Conservation (phyloP, 2,797 vertebrate species). For the Okamejei kenojei region DNA sequence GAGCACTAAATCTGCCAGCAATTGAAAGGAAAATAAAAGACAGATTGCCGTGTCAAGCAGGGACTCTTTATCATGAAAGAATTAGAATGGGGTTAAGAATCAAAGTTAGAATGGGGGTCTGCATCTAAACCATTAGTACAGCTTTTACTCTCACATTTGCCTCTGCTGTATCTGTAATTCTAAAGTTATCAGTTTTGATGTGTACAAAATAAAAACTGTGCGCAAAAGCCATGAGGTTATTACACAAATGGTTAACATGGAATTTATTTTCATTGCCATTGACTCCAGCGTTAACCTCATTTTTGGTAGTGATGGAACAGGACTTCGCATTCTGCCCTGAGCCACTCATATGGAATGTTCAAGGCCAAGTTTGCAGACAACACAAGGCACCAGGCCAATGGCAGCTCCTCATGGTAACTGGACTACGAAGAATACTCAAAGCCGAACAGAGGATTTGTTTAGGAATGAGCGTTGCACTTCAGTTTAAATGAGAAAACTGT, state of each 20-base stretch:
- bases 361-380: slow-evolving; percentile 15
- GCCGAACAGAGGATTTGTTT: neutral
- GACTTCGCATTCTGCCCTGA: neutral
- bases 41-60: neutral
- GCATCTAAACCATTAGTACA: neutral
- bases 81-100: neutral
- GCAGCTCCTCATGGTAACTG: neutral
- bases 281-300: neutral
- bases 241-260: neutral
- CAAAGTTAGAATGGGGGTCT: neutral
- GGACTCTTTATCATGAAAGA: neutral
- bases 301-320: neutral
- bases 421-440: neutral
- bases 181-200: neutral
- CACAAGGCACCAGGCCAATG: slow-evolving; percentile 23
- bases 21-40: neutral
- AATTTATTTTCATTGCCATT: neutral
- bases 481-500: neutral
- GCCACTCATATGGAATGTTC: neutral
- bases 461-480: neutral
- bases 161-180: neutral
- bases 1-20: neutral
- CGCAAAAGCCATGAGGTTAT: neutral
- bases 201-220: neutral
- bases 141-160: neutral